Evolutionary conservation across 2,113 vertebrate species (phyloP).

Genomic region (Oophaga pumilio): DNA sequence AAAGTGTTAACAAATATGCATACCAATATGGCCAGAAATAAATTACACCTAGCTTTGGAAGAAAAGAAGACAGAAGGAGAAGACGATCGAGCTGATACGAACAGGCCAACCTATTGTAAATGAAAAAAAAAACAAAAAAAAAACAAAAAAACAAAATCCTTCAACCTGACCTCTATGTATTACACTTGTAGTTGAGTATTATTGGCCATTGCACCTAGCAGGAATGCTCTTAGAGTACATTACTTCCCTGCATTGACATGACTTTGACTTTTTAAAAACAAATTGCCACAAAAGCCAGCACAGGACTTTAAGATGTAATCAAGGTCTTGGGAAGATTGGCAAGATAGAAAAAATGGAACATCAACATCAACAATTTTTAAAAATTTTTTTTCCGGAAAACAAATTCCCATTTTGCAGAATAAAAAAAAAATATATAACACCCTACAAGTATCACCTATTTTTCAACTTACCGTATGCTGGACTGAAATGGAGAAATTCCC

Average conservation of each 20-base stretch:
- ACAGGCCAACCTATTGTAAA: slow-evolving; percentile 41
- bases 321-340: background rate
- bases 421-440: background rate
- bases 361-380: background rate
- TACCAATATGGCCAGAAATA: slow-evolving; percentile 52
- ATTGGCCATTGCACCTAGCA: slow-evolving; percentile 33
- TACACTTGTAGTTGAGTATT: slow-evolving; percentile 46
- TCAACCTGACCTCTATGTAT: slow-evolving; percentile 1
- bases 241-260: background rate
- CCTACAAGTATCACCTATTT: slow-evolving; percentile 11
- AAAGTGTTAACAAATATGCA: slow-evolving; percentile 58
- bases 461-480: slow-evolving; percentile 54
- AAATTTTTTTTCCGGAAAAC: background rate
- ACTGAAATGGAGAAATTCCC: slow-evolving; percentile 43
- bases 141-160: slow-evolving; percentile 5
- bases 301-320: slow-evolving; percentile 49
- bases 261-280: slow-evolving; percentile 46
- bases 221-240: slow-evolving; percentile 50
- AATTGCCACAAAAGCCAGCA: background rate
- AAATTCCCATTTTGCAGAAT: background rate
- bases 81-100: slow-evolving; percentile 18
- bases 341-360: background rate
- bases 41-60: slow-evolving; percentile 31
- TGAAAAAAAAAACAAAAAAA: background rate
- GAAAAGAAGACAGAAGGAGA: slow-evolving; percentile 50